These are phyloP conservation scores for Urocitellus parryii DNA, from an alignment of 2,113 vertebrate genomes.

Conservation along the genomic window DNA sequence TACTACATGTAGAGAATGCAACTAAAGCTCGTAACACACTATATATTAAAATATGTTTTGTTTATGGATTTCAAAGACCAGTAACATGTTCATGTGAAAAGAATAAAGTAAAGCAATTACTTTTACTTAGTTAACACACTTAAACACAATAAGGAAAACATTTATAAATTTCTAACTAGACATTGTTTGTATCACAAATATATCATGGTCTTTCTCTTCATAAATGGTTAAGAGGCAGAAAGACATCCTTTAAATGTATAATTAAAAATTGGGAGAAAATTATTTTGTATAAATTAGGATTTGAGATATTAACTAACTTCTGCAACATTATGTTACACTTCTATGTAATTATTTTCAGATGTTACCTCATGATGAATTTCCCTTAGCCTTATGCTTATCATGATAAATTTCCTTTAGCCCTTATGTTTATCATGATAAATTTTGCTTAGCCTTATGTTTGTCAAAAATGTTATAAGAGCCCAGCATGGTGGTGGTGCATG, in stretches of 20 bases:
- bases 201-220: constrained; percentile 57
- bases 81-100: constrained; percentile 67
- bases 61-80: constrained; percentile 75
- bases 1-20: constrained; percentile 72
- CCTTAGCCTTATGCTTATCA: no score
- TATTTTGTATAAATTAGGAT: constrained; percentile 46
- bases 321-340: neutral
- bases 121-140: constrained; percentile 83
- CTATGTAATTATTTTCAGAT: neutral
- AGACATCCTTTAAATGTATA: neutral
- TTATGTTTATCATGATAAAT: no score
- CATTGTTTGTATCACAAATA: constrained; percentile 70
- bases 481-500: no score
- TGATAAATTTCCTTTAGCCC: neutral
- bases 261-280: constrained; percentile 8
- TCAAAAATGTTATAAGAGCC: neutral
- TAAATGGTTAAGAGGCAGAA: constrained; percentile 46
- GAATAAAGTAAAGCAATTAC: constrained; percentile 80
- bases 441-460: neutral
- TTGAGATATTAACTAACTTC: neutral
- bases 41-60: constrained; percentile 72
- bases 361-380: neutral
- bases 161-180: constrained; percentile 75
- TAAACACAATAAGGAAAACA: constrained; percentile 79
- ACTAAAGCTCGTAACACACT: constrained; percentile 81